A percentile compares a stretch with the other conserved stretches of the same genome.
Conservation (phyloP, 2,888 invertebrate genomes). For the Tortricodes alternella region DNA sequence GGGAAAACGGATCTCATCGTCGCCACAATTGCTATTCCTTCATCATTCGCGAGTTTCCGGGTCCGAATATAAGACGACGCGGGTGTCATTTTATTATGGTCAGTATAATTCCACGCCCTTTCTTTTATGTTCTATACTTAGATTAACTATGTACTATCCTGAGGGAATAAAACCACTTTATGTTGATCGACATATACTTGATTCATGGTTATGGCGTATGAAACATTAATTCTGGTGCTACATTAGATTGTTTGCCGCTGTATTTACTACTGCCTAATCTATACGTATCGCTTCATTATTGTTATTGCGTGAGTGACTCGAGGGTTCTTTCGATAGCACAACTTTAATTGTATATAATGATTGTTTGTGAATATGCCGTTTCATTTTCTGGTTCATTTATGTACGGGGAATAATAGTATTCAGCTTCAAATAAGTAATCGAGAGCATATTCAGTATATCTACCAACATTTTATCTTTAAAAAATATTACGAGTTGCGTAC, state of each 20-base stretch:
- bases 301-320: background rate
- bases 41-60: constrained; percentile 3
- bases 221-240: constrained; percentile 23
- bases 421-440: too few relatives aligned
- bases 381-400: too few relatives aligned
- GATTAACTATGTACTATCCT: constrained; percentile 6
- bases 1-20: constrained; percentile 9
- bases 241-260: background rate
- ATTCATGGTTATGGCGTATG: constrained; percentile 17
- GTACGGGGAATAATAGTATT: too few relatives aligned
- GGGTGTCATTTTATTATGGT: constrained; percentile 21
- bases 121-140: constrained; percentile 16
- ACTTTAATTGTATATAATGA: too few relatives aligned
- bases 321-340: background rate
- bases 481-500: too few relatives aligned
- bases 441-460: too few relatives aligned
- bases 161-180: constrained; percentile 17
- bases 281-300: background rate
- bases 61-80: constrained; percentile 4
- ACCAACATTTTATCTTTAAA: too few relatives aligned
- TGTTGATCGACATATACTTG: constrained; percentile 25
- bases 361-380: too few relatives aligned
- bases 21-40: constrained; percentile 5
- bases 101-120: constrained; percentile 10
- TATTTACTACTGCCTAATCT: constrained; percentile 1